Conservation (phyloP, 2,113 vertebrate genomes). For the Loxodonta africana region DNA sequence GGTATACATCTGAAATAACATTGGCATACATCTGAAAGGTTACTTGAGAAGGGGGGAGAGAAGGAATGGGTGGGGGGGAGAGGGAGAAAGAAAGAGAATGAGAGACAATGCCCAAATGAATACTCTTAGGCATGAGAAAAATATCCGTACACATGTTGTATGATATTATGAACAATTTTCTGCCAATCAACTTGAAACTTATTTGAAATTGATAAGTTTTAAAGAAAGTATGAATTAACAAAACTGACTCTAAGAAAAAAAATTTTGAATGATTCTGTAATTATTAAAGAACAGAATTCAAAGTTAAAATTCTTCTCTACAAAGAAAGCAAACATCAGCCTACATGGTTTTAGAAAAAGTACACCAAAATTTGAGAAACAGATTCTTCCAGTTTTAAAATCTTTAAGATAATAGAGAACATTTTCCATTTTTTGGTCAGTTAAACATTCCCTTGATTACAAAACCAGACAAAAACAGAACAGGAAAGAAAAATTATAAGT, state of each 20-base stretch:
- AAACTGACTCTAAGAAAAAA: background rate
- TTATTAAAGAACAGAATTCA: background rate
- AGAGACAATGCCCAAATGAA: background rate
- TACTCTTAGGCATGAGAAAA: background rate
- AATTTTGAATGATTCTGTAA: background rate
- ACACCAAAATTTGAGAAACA: background rate
- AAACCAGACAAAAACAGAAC: background rate
- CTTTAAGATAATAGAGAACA: background rate
- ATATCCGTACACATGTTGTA: background rate
- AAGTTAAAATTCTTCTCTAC: background rate
- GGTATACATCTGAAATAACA: background rate
- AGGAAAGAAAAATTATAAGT: slow-evolving; percentile 23
- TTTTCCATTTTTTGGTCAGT: background rate
- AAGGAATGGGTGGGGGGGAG: background rate
- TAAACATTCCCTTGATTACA: background rate
- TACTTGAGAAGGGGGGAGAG: background rate
- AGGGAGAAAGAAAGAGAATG: background rate
- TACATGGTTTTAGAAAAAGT: background rate
- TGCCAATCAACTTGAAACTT: background rate
- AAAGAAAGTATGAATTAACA: background rate
- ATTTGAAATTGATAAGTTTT: background rate
- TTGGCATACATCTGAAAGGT: background rate
- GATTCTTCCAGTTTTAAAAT: background rate
- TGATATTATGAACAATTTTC: slow-evolving; percentile 2
- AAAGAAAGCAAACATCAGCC: background rate